These are phyloP conservation scores for Gephyroberyx darwinii DNA, from an alignment of 2,797 vertebrate species.

Conservation along the genomic window DNA sequence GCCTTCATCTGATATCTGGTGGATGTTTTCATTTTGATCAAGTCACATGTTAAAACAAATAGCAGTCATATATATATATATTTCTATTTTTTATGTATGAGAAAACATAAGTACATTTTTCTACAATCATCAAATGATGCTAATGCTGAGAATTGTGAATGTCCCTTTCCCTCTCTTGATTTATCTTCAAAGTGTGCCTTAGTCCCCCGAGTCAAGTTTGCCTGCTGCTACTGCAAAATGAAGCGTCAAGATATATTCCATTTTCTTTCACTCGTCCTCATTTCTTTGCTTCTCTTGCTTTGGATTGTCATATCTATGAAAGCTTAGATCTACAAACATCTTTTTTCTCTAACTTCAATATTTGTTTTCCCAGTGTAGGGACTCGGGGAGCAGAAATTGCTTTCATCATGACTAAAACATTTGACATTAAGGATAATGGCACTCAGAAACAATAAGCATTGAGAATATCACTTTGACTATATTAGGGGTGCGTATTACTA, in stretches of 20 bases:
- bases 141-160: constrained; percentile 45
- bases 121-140: constrained; percentile 34
- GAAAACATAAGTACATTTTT: constrained; percentile 9
- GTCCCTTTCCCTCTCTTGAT: constrained; percentile 47
- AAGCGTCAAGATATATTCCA: constrained; percentile 59
- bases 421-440: constrained; percentile 55
- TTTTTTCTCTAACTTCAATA: constrained; percentile 51
- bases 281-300: constrained; percentile 48
- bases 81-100: neutral
- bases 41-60: constrained; percentile 14
- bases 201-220: constrained; percentile 61
- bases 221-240: constrained; percentile 59
- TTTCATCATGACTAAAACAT: constrained; percentile 57
- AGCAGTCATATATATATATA: neutral
- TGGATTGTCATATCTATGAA: constrained; percentile 74
- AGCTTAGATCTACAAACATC: constrained; percentile 48
- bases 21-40: neutral
- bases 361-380: constrained; percentile 46
- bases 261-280: constrained; percentile 39
- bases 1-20: constrained; percentile 5
- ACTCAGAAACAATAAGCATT: constrained; percentile 46
- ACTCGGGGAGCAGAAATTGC: constrained; percentile 33
- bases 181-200: constrained; percentile 67
- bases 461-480: constrained; percentile 14
- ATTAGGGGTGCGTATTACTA: neutral